Evolutionary conservation across 2,797 vertebrate genomes (phyloP).

Genomic region (Enteromius viviparus): DNA sequence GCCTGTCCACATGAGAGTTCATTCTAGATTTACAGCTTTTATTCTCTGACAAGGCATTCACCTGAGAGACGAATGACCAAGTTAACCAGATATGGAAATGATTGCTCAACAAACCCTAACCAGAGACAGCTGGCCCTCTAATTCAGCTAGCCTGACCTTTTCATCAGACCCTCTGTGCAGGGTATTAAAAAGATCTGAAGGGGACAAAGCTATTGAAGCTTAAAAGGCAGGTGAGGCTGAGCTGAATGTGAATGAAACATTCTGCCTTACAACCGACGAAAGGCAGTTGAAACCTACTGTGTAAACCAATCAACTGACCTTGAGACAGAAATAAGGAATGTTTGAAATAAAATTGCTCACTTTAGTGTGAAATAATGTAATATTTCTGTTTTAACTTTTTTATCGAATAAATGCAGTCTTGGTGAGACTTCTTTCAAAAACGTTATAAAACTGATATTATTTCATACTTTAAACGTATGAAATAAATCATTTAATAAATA

Average conservation of each 20-base stretch:
- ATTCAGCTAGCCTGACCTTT: constrained; percentile 61
- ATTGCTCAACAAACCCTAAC: constrained; percentile 57
- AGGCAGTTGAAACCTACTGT: neutral
- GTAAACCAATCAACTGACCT: constrained; percentile 20
- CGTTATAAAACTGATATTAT: neutral
- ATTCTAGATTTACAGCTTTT: constrained; percentile 50
- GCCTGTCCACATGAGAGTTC: constrained; percentile 42
- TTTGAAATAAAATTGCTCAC: neutral
- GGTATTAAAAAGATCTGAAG: constrained; percentile 58
- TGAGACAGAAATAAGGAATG: neutral
- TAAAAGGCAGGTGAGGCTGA: constrained; percentile 52
- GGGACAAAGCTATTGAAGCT: constrained; percentile 54
- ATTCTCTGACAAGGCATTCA: constrained; percentile 42
- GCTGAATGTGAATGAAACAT: constrained; percentile 45
- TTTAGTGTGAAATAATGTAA: neutral
- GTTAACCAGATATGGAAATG: constrained; percentile 65
- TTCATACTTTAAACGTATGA: neutral
- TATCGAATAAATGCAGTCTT: neutral
- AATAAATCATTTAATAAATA: too few relatives aligned
- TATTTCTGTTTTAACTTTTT: neutral
- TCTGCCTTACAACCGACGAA: neutral
- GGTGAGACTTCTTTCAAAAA: neutral
- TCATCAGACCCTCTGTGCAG: constrained; percentile 48
- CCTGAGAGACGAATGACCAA: constrained; percentile 41
- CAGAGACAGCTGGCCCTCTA: constrained; percentile 50